These are phyloP conservation scores for Griposia aprilina DNA, from an alignment of 2,888 invertebrate species.

Conservation along the genomic window DNA sequence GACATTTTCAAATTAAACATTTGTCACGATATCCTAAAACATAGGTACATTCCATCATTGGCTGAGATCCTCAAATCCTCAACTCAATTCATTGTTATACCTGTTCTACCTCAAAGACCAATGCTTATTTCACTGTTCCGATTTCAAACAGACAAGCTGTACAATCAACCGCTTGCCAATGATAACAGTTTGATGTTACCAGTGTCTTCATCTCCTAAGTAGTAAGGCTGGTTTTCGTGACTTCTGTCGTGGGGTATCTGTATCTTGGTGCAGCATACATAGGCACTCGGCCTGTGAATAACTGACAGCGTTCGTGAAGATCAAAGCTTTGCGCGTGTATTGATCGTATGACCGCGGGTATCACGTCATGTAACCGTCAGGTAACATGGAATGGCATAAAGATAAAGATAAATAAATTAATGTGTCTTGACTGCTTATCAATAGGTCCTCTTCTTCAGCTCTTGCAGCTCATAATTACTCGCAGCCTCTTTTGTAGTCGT, in stretches of 20 bases:
- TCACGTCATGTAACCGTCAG: too few species aligned
- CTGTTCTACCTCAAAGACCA: constrained; percentile 5
- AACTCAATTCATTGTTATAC: not conserved
- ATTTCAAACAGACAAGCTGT: constrained; percentile 33
- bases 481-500: not conserved
- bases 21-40: not conserved
- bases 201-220: not conserved
- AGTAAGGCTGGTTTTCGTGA: not conserved
- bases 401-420: not conserved
- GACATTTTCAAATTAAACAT: not conserved
- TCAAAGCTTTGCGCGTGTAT: constrained; percentile 71
- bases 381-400: not conserved
- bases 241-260: not conserved
- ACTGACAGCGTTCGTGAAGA: constrained; percentile 66
- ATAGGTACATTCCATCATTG: not conserved
- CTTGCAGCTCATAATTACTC: too few species aligned
- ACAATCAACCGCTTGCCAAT: constrained; percentile 2
- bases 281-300: constrained; percentile 68
- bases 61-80: not conserved
- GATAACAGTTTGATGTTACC: not conserved
- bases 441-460: too few species aligned
- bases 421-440: not conserved
- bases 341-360: constrained; percentile 37
- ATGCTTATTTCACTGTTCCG: constrained; percentile 27
- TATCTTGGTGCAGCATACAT: constrained; percentile 41